phyloP scores from a whole-genome alignment of 2,113 vertebrate genomes.

The Sisor rabdophorus region DNA sequence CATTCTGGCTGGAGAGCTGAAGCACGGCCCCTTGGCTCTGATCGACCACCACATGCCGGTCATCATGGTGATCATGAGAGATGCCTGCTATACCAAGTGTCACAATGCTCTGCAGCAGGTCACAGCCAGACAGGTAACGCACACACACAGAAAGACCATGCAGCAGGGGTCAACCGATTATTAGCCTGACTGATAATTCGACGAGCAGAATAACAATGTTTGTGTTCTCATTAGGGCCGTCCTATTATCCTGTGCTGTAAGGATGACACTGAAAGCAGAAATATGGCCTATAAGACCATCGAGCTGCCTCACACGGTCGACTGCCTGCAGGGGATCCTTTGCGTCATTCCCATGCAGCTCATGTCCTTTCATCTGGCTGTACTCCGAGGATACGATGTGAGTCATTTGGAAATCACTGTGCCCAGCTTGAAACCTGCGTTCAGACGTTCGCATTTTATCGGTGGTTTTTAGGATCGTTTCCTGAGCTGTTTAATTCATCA shows the following conservation, averaged over 20 bases:
- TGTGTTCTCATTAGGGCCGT: conserved; percentile 74
- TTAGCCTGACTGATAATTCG: not conserved
- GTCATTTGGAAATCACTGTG: conserved; percentile 49
- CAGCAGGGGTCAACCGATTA: no score
- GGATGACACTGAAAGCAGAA: conserved; percentile 81
- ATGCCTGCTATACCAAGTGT: conserved; percentile 89
- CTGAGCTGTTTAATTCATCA: no score
- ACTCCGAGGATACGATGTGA: conserved; percentile 89
- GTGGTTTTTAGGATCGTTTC: not conserved
- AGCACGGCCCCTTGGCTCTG: conserved; percentile 88
- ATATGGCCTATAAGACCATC: conserved; percentile 84
- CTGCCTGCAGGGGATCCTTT: conserved; percentile 91
- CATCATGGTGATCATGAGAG: conserved; percentile 95
- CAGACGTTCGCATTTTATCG: no score
- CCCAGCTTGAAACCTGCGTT: not conserved
- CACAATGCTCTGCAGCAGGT: conserved; percentile 94
- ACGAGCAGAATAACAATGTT: not conserved
- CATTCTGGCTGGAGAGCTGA: conserved; percentile 92
- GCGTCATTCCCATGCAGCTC: conserved; percentile 89
- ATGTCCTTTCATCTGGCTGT: conserved; percentile 95
- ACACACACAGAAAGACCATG: not conserved
- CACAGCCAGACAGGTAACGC: conserved; percentile 83
- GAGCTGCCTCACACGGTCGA: conserved; percentile 89
- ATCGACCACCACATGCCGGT: conserved; percentile 94
- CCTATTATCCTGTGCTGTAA: conserved; percentile 89